These are phyloP conservation scores for Limnephilus auricula DNA, from an alignment of 2,888 invertebrate species.

Conservation along the genomic window DNA sequence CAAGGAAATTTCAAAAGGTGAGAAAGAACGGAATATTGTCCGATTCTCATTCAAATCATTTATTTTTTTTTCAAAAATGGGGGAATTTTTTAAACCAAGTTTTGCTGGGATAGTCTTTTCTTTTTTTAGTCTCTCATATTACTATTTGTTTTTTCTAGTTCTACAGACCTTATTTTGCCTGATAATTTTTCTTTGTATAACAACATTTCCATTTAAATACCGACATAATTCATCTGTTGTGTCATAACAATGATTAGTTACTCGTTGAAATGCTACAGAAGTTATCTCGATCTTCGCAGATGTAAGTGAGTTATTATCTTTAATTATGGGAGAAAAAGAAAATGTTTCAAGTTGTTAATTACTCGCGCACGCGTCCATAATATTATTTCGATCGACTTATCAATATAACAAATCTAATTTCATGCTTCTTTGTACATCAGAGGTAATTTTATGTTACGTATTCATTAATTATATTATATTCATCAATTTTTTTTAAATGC, in stretches of 20 bases:
- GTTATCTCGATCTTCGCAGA: not conserved
- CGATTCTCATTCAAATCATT: too few species aligned
- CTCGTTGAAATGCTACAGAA: conserved; percentile 2
- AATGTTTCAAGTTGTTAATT: not conserved
- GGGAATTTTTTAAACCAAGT: too few species aligned
- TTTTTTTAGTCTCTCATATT: too few species aligned
- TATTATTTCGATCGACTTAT: not conserved
- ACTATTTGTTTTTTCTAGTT: too few species aligned
- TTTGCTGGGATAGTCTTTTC: too few species aligned
- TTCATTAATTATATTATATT: too few species aligned
- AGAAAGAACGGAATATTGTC: too few species aligned
- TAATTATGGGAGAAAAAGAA: not conserved
- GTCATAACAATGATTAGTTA: not conserved
- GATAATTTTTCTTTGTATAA: not conserved
- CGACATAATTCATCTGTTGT: not conserved
- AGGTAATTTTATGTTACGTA: not conserved
- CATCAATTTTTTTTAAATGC: too few species aligned
- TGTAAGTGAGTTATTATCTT: not conserved
- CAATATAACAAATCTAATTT: not conserved
- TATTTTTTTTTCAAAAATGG: too few species aligned
- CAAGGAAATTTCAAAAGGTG: too few species aligned
- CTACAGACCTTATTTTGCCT: not conserved
- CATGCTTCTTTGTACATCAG: not conserved
- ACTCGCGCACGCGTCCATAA: not conserved
- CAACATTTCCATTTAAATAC: not conserved